A percentile compares a stretch with the other conserved stretches of the same genome.
phyloP scores from a whole-genome alignment of 2,113 vertebrate species.

The Eurystomus gularis region DNA sequence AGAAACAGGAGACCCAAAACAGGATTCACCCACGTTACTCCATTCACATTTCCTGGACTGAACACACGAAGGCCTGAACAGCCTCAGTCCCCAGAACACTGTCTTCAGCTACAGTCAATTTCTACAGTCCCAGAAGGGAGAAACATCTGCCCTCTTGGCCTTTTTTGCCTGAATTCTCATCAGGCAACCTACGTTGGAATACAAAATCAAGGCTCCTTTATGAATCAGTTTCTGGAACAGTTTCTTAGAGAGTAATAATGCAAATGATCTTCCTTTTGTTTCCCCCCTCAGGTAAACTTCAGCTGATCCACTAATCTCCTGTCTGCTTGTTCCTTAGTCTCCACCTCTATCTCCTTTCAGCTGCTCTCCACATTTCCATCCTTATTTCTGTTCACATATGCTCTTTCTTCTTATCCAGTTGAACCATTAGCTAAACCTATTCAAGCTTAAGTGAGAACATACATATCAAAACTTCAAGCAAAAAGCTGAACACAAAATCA shows the following conservation, averaged over 20 bases:
- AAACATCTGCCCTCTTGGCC: not conserved
- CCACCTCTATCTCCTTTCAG: not conserved
- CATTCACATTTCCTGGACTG: not conserved
- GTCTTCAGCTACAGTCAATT: not conserved
- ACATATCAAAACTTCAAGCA: not conserved
- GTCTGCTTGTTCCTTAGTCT: not conserved
- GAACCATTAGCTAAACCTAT: not conserved
- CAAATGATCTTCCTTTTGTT: not conserved
- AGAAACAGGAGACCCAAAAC: not conserved
- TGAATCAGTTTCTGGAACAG: not conserved
- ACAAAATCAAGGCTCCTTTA: not conserved
- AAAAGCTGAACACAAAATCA: not conserved
- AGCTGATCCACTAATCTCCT: not conserved
- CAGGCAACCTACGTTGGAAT: not conserved
- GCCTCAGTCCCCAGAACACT: not conserved
- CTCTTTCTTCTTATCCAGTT: not conserved
- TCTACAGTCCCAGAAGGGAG: not conserved
- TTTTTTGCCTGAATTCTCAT: not conserved
- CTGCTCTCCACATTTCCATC: not conserved
- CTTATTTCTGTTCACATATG: not conserved
- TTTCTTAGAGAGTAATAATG: not conserved
- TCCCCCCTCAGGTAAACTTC: not conserved
- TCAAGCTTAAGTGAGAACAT: not conserved
- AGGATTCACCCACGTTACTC: not conserved
- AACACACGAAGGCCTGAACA: not conserved